Evolutionary conservation across 2,113 vertebrate species (phyloP), one percentile per base, ranked within the genome.

Genomic region (Chionis minor): DNA sequence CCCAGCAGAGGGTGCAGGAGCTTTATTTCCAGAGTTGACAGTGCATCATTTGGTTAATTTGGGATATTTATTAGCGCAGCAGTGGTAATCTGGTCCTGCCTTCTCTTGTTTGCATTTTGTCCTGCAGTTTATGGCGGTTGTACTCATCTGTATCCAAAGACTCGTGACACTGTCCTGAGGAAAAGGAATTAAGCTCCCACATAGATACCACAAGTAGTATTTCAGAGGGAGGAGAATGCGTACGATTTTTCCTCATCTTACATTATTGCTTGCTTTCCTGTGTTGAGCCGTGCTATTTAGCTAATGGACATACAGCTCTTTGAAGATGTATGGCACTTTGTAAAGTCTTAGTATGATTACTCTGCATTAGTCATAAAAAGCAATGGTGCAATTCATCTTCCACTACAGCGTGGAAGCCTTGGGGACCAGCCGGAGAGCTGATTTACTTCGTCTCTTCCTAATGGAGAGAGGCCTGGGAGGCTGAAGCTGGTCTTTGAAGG

Each of bases 1-100:
- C 86, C 97, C 97, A 95, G 95, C 84, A 97, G 97, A 94, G 94
- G 96, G 97, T 87, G 95, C 89, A 92, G 95, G 54, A 94, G 91
- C 9, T 87, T 95, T 82, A 66, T 51, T 91, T 90, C 54, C 77
- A 81, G 83, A 78, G 21, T 4, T 2, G 0, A 4, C 0, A 24
- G 72, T 8, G 54, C 65, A 24, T 33, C 1, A 0, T 27, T 5
- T 12, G 4, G 17, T 73, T 61, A 52, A 79, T 71, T n/a, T 19
- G 81, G 38, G 44, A 52, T 67, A 21, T 67, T 69, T 59, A 19
- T 65, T 55, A 44, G 26, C 3, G 44, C 45, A 21, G 45, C 0
- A 12, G 6, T 21, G 55, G 4, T 17, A 18, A 58, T 0, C 12
- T 26, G 49, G n/a, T 30, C 65, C 54, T 20, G 35, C 30, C 44